These are phyloP conservation scores for Gambusia holbrooki DNA, from an alignment of 2,113 vertebrate species.

Conservation along the genomic window DNA sequence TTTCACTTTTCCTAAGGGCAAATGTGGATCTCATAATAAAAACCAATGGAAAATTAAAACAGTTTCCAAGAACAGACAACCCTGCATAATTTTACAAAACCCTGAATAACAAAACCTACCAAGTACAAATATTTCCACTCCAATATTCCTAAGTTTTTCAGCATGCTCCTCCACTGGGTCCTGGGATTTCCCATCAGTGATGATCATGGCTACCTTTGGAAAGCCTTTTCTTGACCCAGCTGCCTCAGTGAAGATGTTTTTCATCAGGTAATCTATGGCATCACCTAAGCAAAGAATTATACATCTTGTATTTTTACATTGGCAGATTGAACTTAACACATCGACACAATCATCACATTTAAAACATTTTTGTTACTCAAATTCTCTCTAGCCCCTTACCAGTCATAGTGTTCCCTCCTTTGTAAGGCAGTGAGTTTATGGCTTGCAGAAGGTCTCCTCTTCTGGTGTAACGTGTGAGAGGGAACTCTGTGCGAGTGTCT, in stretches of 20 bases:
- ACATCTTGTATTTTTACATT: neutral
- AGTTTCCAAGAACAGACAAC: constrained; percentile 60
- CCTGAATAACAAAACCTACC: constrained; percentile 82
- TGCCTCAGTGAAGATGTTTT: constrained; percentile 89
- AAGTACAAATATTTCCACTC: constrained; percentile 97
- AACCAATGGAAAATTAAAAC: constrained; percentile 58
- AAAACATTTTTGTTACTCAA: neutral
- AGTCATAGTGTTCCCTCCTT: constrained; percentile 99
- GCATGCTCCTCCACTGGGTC: constrained; percentile 94
- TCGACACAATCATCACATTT: neutral
- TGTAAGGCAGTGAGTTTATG: constrained; percentile 95
- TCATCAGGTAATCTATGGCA: constrained; percentile 91
- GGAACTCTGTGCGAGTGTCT: constrained; percentile 96
- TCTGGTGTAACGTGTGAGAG: constrained; percentile 87
- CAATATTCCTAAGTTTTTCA: constrained; percentile 89
- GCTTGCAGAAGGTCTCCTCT: constrained; percentile 89
- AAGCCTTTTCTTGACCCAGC: constrained; percentile 92
- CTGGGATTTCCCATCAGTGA: constrained; percentile 99
- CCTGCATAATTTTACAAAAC: constrained; percentile 50
- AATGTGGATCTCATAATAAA: constrained; percentile 44
- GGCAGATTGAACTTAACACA: neutral
- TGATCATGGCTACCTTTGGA: constrained; percentile 96
- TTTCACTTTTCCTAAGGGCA: constrained; percentile 37
- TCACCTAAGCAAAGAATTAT: constrained; percentile 82
- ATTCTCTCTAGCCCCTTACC: constrained; percentile 68